Conservation (phyloP, 2,797 vertebrate species). For the Sebastiscus tertius region DNA sequence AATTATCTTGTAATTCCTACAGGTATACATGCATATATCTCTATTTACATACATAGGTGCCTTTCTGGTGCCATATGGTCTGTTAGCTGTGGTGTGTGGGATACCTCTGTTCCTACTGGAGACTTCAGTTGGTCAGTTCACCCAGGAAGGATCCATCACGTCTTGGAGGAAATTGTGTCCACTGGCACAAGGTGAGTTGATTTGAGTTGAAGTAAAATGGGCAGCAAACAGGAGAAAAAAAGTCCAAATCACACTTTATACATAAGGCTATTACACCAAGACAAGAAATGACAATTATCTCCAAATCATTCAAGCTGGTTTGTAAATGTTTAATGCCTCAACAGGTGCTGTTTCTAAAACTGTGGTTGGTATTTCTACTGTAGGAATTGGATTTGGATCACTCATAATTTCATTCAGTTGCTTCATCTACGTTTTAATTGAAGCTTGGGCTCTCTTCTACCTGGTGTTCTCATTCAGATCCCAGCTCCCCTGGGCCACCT, state of each 20-base stretch:
- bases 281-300: too few relatives aligned
- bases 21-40: neutral
- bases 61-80: conserved; percentile 69
- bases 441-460: neutral
- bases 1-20: neutral
- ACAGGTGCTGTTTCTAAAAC: neutral
- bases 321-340: too few relatives aligned
- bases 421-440: too few relatives aligned
- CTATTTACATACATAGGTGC: conserved; percentile 30
- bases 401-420: accelerated
- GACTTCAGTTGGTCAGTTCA: conserved; percentile 66
- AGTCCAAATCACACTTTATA: too few relatives aligned
- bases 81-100: conserved; percentile 63
- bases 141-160: conserved; percentile 56
- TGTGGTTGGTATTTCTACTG: neutral
- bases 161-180: too few relatives aligned
- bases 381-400: too few relatives aligned
- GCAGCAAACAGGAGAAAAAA: neutral
- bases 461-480: neutral
- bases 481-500: neutral
- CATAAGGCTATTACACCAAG: too few relatives aligned
- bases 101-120: conserved; percentile 77
- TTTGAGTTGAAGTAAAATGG: too few relatives aligned
- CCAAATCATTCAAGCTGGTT: too few relatives aligned
- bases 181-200: too few relatives aligned